Conservation (phyloP, 2,113 vertebrate genomes). For the Octodon degus region DNA sequence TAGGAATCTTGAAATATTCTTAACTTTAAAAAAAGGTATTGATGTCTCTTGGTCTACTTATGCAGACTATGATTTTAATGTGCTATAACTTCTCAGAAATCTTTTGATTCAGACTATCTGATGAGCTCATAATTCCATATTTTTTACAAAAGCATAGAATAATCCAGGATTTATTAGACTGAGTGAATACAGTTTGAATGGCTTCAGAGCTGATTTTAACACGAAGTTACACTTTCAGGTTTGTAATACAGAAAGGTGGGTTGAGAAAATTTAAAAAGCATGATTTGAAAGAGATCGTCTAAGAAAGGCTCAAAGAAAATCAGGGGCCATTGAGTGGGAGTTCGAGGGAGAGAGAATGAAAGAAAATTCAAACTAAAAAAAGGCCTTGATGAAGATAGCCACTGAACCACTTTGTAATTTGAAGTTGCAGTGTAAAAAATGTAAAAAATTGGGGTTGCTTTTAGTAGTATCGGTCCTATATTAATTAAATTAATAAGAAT, state of each 20-base stretch:
- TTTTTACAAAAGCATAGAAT: background rate
- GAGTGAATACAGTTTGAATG: constrained; percentile 24
- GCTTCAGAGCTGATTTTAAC: constrained; percentile 56
- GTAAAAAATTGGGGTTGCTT: constrained; percentile 24
- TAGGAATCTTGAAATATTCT: constrained; percentile 47
- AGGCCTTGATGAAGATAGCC: background rate
- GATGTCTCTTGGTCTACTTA: constrained; percentile 30
- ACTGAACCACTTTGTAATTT: background rate
- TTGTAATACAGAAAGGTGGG: constrained; percentile 42
- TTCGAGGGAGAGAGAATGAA: constrained; percentile 62
- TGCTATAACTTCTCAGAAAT: constrained; percentile 52
- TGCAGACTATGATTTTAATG: background rate
- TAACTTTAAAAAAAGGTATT: constrained; percentile 47
- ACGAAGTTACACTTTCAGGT: constrained; percentile 19
- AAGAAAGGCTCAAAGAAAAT: constrained; percentile 74
- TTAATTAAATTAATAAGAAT: constrained; percentile 40
- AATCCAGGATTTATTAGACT: constrained; percentile 63
- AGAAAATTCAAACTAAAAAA: constrained; percentile 55
- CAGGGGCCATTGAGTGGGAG: constrained; percentile 60
- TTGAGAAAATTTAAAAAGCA: constrained; percentile 54
- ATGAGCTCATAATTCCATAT: constrained; percentile 48
- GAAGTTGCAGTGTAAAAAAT: constrained; percentile 45
- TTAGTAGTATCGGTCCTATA: background rate
- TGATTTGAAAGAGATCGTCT: constrained; percentile 66
- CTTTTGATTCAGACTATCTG: constrained; percentile 51